A percentile compares a stretch with the other conserved stretches of the same genome.
Evolutionary conservation across 2,113 vertebrate species (phyloP).

Genomic region (Stegostoma tigrinum): DNA sequence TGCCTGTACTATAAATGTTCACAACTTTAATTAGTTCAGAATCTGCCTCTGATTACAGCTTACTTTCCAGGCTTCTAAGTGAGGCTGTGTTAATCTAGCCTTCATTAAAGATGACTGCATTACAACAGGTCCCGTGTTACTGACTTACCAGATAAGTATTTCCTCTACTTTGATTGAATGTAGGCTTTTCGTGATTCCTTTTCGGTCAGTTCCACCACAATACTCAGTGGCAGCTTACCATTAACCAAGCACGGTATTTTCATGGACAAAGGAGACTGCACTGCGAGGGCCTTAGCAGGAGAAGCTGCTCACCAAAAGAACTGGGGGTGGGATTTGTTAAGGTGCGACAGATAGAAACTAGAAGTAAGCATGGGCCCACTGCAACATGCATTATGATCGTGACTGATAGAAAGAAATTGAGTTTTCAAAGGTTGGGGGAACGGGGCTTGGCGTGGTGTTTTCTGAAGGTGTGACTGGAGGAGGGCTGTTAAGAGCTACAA

Average conservation of each 20-base stretch:
- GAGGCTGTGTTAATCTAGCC: not conserved
- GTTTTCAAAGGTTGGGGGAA: not conserved
- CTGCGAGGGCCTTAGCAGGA: not conserved
- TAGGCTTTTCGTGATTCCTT: not conserved
- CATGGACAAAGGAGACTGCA: not conserved
- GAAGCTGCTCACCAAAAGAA: not conserved
- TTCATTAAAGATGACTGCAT: not conserved
- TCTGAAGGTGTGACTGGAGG: not conserved
- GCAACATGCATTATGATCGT: too few relatives aligned
- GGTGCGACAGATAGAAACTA: too few relatives aligned
- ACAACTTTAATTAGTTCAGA: slow-evolving; percentile 2
- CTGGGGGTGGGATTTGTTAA: not conserved
- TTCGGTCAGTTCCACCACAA: not conserved
- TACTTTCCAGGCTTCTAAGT: not conserved
- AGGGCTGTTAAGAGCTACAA: not conserved
- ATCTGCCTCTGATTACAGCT: not conserved
- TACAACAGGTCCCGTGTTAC: not conserved
- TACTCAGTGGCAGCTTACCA: not conserved
- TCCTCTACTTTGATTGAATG: not conserved
- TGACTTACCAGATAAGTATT: not conserved
- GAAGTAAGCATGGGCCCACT: too few relatives aligned
- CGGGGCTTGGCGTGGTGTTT: too few relatives aligned
- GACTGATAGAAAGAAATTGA: too few relatives aligned
- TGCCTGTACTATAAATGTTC: not conserved
- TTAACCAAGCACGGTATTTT: not conserved